Conservation (phyloP, 1,140 invertebrate genomes). For the Tachypleus tridentatus region DNA sequence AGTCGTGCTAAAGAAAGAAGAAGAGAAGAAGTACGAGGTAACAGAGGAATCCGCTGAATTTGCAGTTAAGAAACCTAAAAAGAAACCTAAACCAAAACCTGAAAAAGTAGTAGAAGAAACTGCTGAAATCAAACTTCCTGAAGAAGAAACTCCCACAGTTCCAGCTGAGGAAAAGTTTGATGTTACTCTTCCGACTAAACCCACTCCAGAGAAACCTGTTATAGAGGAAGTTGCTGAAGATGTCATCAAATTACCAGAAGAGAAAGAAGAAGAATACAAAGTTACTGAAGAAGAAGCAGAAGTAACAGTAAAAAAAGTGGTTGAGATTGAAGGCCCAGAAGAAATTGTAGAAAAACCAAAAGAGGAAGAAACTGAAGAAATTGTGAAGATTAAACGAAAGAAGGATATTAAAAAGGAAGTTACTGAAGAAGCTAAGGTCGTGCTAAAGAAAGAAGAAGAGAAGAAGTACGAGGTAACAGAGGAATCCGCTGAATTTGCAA, state of each 20-base stretch:
- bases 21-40: slow-evolving; percentile 24
- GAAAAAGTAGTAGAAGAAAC: slow-evolving; percentile 1
- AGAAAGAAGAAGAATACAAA: slow-evolving; percentile 24
- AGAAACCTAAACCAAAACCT: slow-evolving; percentile 4
- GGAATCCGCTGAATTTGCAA: slow-evolving; percentile 37
- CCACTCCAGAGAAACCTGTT: background rate
- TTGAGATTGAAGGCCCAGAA: slow-evolving; percentile 10
- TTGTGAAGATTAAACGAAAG: slow-evolving; percentile 17
- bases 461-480: slow-evolving; percentile 22
- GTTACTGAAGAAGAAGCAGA: slow-evolving; percentile 33
- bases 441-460: slow-evolving; percentile 28
- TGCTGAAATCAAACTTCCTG: slow-evolving; percentile 6
- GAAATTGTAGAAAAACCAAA: slow-evolving; percentile 30
- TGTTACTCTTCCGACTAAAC: background rate
- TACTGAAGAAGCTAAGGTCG: slow-evolving; percentile 20
- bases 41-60: slow-evolving; percentile 18
- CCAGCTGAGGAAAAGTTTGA: background rate
- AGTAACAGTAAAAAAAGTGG: slow-evolving; percentile 36
- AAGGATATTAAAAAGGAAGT: slow-evolving; percentile 4
- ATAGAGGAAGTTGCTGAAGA: slow-evolving; percentile 12
- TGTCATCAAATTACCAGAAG: slow-evolving; percentile 24
- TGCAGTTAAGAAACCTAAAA: slow-evolving; percentile 12
- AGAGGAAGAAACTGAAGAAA: slow-evolving; percentile 14
- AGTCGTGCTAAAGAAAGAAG: slow-evolving; percentile 23
- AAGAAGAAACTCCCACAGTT: slow-evolving; percentile 2